Conservation (phyloP, 2,113 vertebrate species). For the Manacus vitellinus region DNA sequence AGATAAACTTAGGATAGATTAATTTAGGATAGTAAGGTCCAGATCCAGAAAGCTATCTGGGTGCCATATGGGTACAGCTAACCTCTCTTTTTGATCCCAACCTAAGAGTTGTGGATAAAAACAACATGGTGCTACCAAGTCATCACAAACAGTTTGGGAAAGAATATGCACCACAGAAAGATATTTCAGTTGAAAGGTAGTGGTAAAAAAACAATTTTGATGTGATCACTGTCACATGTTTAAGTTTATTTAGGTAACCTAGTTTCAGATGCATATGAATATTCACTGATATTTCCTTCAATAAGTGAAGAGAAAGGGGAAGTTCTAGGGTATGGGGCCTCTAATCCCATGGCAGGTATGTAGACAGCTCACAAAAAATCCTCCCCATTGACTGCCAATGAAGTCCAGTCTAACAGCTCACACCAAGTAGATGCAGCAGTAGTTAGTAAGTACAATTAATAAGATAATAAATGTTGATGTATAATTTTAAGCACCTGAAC, state of each 20-base stretch:
- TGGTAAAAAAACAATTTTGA: background rate
- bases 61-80: background rate
- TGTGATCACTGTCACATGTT: background rate
- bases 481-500: background rate
- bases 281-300: background rate
- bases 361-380: background rate
- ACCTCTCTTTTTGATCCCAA: background rate
- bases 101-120: background rate
- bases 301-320: background rate
- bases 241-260: background rate
- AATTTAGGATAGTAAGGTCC: background rate
- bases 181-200: background rate
- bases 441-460: background rate
- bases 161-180: background rate
- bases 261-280: background rate
- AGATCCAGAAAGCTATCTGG: background rate
- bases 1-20: background rate
- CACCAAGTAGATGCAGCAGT: background rate
- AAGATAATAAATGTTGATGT: background rate
- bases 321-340: background rate
- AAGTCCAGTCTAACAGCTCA: background rate
- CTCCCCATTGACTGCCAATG: background rate
- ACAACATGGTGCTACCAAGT: background rate
- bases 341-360: background rate
- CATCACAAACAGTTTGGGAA: background rate